Percentiles rank a stretch among this genome's conserved stretches.
Evolutionary conservation across 1,140 invertebrate genomes (phyloP).

Genomic region (Drosophila ironensis): DNA sequence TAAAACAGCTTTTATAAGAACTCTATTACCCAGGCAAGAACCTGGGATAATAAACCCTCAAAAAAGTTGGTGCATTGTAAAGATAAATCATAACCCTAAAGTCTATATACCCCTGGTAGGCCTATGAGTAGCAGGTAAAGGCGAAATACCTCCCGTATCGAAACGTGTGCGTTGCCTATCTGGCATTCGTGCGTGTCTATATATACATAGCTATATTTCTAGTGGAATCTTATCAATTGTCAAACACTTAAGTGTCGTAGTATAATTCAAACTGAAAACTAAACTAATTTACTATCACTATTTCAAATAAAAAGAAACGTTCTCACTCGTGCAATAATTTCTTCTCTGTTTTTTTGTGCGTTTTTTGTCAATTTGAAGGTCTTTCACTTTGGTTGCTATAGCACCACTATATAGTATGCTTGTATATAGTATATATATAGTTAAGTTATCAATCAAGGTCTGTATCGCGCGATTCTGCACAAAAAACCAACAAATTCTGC

Average conservation of each 20-base stretch:
- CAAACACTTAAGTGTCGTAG: conserved; percentile 55
- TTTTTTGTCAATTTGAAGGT: conserved; percentile 52
- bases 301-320: neutral
- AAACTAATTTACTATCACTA: conserved; percentile 64
- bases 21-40: too few species aligned
- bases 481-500: conserved; percentile 12
- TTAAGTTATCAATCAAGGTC: conserved; percentile 66
- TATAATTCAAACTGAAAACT: conserved; percentile 61
- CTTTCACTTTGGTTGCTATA: conserved; percentile 21
- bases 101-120: too few species aligned
- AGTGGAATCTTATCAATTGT: conserved; percentile 62
- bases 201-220: neutral
- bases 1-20: too few species aligned
- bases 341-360: neutral
- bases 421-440: conserved; percentile 22
- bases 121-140: too few species aligned
- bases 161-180: conserved; percentile 2
- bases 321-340: conserved; percentile 20
- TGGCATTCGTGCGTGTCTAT: conserved; percentile 8
- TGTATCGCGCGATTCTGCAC: conserved; percentile 65
- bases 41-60: neutral
- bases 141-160: neutral
- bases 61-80: too few species aligned
- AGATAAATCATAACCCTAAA: too few species aligned
- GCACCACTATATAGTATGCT: neutral